Base-by-base conservation (phyloP, 2,113 vertebrate species). In the Sceloporus undulatus region DNA sequence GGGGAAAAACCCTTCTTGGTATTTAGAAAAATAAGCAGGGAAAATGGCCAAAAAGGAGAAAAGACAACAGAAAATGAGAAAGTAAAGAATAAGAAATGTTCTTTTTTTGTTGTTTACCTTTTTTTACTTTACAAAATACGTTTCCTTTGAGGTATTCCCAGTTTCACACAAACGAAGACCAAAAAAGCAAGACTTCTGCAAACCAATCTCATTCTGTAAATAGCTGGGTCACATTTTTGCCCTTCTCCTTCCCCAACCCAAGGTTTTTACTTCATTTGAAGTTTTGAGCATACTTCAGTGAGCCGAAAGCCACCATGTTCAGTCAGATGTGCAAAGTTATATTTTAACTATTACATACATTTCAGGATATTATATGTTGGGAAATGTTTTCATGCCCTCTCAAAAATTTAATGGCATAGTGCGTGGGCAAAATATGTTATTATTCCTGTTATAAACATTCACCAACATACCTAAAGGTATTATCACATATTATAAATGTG, bases 311-410 rank as follows among this genome's bases (percentile, higher is more conserved):
- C 70, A 87, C 84, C 66, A 87, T 84, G 84, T 85, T 85, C 87
- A 94, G 88, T 68, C 75, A 91, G 62, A 5, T 85, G 90, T 88
- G 75, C 92, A 84, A 88, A 90, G 82, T 75, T 94, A 59, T 73
- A 48, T 90, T 90, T 92, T 62, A 82, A 82, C 74, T 87, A 70
- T 0, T 92, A 92, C 0, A 0, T 87, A 91, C 86, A 54, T 29
- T 90, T 68, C 85, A 0, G 40, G 48, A 54, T 86, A 42, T 86
- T 65, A 40, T 85, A 56, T 38, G 23, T 83, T 65, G 91, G 90
- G 90, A 94, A 89, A 85, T 92, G 87, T 88, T 77, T 91, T 94
- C 34, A 85, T 91, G 91, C 84, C 87, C 90, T 88, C 7, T 81
- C 76, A 87, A 56, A 9, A 65, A 90, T 78, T 88, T 42, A 14